These are phyloP conservation scores for Remorina albescens DNA, from an alignment of 2,797 vertebrate genomes.

Conservation along the genomic window DNA sequence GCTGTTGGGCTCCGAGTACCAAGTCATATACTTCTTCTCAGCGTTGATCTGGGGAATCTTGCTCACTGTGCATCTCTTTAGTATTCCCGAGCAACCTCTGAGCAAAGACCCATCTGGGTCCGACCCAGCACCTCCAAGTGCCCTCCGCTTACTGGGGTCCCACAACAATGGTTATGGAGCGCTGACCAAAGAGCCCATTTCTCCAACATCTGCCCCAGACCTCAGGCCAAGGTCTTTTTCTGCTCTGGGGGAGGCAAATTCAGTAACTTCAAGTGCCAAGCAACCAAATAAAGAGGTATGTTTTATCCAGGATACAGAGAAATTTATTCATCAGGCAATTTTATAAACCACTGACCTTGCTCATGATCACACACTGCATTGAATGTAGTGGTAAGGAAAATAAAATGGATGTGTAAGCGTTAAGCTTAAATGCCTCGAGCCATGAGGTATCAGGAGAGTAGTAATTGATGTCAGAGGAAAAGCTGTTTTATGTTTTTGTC, in stretches of 20 bases:
- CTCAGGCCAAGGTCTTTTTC: constrained; percentile 78
- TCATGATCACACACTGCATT: neutral
- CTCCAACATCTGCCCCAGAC: constrained; percentile 53
- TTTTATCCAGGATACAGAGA: constrained; percentile 9
- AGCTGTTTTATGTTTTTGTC: neutral
- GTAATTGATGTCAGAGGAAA: neutral
- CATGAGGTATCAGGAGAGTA: neutral
- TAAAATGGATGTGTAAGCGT: neutral
- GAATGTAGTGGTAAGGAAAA: neutral
- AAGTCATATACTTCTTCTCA: constrained; percentile 95
- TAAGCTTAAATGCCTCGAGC: neutral
- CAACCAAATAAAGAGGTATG: constrained; percentile 81
- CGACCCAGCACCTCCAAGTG: constrained; percentile 51
- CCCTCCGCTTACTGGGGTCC: constrained; percentile 69
- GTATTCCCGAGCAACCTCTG: constrained; percentile 92
- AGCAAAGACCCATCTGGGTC: constrained; percentile 19
- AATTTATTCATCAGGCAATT: neutral
- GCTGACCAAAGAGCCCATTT: constrained; percentile 76
- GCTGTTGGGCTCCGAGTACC: constrained; percentile 92
- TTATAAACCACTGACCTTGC: neutral
- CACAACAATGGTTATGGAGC: constrained; percentile 82
- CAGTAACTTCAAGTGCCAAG: constrained; percentile 79
- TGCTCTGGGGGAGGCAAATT: constrained; percentile 78
- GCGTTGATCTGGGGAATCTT: constrained; percentile 88
- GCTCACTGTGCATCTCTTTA: constrained; percentile 90